A percentile compares a stretch with the other conserved stretches of the same genome.
Evolutionary conservation across 2,888 invertebrate genomes (phyloP).

Genomic region (Apeira syringaria): DNA sequence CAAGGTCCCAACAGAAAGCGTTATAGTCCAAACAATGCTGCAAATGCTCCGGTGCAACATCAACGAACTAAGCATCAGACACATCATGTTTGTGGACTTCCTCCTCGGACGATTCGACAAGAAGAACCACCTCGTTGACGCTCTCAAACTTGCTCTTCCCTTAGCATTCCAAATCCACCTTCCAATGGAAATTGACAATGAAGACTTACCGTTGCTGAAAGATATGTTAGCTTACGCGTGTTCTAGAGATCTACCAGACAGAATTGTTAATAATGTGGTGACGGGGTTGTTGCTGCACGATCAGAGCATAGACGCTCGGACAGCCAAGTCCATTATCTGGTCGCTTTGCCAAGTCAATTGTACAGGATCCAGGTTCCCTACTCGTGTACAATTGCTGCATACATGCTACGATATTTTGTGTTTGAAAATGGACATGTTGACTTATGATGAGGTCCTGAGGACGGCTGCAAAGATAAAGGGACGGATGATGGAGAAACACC

Average conservation of each 20-base stretch:
- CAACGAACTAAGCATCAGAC: constrained; percentile 83
- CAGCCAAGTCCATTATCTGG: constrained; percentile 81
- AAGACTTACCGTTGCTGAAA: constrained; percentile 74
- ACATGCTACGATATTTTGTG: constrained; percentile 76
- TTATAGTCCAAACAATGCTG: constrained; percentile 85
- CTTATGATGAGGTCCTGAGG: constrained; percentile 74
- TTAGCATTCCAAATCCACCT: constrained; percentile 86
- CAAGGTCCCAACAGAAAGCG: constrained; percentile 81
- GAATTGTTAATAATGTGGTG: constrained; percentile 79
- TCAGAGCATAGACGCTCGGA: constrained; percentile 63
- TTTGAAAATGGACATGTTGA: constrained; percentile 63
- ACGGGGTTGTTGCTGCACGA: constrained; percentile 73
- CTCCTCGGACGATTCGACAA: constrained; percentile 75
- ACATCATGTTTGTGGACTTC: constrained; percentile 86
- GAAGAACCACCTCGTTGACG: constrained; percentile 84
- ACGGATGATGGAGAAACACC: constrained; percentile 66
- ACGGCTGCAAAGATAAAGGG: constrained; percentile 75
- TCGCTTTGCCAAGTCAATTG: constrained; percentile 78
- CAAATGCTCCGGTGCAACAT: constrained; percentile 85
- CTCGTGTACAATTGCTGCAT: constrained; percentile 76
- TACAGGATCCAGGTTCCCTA: constrained; percentile 57
- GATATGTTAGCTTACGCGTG: constrained; percentile 82
- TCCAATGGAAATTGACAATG: constrained; percentile 80
- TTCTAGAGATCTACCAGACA: constrained; percentile 71
- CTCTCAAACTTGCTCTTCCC: constrained; percentile 86